A percentile compares a stretch with the other conserved stretches of the same genome.
These are phyloP conservation scores for Poecilia wingei DNA, from an alignment of 2,797 vertebrate species.

Conservation along the genomic window DNA sequence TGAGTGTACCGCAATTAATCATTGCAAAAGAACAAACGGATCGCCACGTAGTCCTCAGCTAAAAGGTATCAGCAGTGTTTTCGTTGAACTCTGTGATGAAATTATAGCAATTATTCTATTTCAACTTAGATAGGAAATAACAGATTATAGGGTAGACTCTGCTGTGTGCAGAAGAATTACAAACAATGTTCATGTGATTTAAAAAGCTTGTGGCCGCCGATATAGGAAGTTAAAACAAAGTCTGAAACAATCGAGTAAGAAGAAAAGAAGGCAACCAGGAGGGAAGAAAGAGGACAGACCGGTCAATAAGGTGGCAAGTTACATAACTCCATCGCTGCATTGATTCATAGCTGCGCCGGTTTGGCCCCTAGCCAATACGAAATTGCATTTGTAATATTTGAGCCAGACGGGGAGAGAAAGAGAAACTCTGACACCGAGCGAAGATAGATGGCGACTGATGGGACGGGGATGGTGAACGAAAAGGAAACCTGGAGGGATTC, in stretches of 20 bases:
- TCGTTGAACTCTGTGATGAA: neutral
- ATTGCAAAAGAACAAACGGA: slow-evolving; percentile 24
- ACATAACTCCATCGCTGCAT: slow-evolving; percentile 72
- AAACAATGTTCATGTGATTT: slow-evolving; percentile 7
- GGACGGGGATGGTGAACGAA: slow-evolving; percentile 28
- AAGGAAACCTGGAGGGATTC: slow-evolving; percentile 10
- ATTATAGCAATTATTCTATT: neutral
- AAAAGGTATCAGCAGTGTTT: neutral
- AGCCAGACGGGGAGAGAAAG: slow-evolving; percentile 35
- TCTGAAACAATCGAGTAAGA: slow-evolving; percentile 15
- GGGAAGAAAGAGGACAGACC: slow-evolving; percentile 21
- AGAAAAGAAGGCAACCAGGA: slow-evolving; percentile 18
- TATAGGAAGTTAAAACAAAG: neutral
- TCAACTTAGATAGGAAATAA: neutral
- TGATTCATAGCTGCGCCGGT: slow-evolving; percentile 72
- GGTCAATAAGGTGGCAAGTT: slow-evolving; percentile 57
- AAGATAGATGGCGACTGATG: slow-evolving; percentile 41
- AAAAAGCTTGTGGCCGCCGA: neutral
- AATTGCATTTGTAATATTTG: slow-evolving; percentile 66
- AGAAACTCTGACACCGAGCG: slow-evolving; percentile 31
- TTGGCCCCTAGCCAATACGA: slow-evolving; percentile 65
- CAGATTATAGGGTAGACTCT: neutral
- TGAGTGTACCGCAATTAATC: slow-evolving; percentile 27
- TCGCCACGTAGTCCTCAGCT: neutral
- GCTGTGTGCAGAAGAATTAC: slow-evolving; percentile 1